These are phyloP conservation scores for Furcula furcula DNA, from an alignment of 2,888 invertebrate species.

Conservation along the genomic window DNA sequence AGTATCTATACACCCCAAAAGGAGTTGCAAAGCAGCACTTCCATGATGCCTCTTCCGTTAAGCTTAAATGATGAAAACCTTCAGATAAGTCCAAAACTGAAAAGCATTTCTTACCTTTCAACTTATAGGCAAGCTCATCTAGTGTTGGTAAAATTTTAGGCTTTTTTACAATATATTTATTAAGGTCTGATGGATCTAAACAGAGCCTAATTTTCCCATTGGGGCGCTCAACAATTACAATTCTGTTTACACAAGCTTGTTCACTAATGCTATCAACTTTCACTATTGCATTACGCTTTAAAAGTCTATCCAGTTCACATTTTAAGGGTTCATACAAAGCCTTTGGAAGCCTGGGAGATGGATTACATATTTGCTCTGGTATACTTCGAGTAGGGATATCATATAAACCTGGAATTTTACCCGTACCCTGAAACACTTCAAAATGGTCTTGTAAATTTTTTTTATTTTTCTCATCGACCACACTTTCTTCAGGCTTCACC, in stretches of 20 bases:
- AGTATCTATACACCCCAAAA: not conserved
- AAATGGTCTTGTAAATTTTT: slow-evolving; percentile 1
- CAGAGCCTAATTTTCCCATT: slow-evolving; percentile 13
- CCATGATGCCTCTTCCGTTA: slow-evolving; percentile 12
- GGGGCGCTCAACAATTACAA: slow-evolving; percentile 11
- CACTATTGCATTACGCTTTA: not conserved
- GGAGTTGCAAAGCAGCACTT: slow-evolving; percentile 14
- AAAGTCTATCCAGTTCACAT: slow-evolving; percentile 1
- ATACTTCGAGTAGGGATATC: slow-evolving; percentile 2
- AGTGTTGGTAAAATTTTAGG: slow-evolving; percentile 13
- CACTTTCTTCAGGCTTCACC: too few relatives aligned
- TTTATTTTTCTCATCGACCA: too few relatives aligned
- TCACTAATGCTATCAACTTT: not conserved
- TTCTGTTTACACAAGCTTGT: not conserved
- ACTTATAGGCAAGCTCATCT: slow-evolving; percentile 13
- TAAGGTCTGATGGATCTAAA: slow-evolving; percentile 15
- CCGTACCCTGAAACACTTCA: not conserved
- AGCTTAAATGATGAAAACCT: slow-evolving; percentile 13
- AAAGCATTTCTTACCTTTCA: slow-evolving; percentile 12
- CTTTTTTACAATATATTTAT: slow-evolving; percentile 16
- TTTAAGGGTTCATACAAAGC: not conserved
- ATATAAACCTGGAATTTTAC: not conserved
- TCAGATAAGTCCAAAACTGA: slow-evolving; percentile 16
- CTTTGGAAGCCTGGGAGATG: not conserved
- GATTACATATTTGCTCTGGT: slow-evolving; percentile 1